Percentiles rank a stretch among this genome's conserved stretches.
These are phyloP conservation scores for Lasioglossum malachurum DNA, from an alignment of 2,888 invertebrate species.

Conservation along the genomic window DNA sequence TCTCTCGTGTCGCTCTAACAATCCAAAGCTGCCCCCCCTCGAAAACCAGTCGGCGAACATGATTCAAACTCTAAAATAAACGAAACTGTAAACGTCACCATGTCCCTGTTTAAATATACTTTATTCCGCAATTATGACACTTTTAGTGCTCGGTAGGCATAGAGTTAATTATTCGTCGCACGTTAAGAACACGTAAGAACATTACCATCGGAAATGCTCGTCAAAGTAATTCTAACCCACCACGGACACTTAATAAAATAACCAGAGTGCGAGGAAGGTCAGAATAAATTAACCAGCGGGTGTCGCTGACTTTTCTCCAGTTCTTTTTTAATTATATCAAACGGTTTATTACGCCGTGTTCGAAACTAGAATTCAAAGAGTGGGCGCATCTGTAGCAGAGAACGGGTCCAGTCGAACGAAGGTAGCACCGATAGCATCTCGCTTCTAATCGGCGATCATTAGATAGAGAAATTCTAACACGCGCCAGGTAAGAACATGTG, in stretches of 20 bases:
- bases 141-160: background rate
- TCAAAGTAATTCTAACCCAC: background rate
- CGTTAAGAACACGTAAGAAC: background rate
- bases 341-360: background rate
- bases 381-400: background rate
- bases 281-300: background rate
- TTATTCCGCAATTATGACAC: background rate
- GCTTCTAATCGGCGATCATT: constrained; percentile 34
- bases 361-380: background rate
- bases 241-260: background rate
- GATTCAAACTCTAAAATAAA: background rate
- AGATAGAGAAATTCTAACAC: constrained; percentile 29
- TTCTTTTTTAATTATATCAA: background rate
- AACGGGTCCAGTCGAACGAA: background rate
- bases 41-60: background rate
- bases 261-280: background rate
- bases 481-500: background rate
- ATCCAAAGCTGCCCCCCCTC: background rate
- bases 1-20: background rate
- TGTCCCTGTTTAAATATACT: background rate
- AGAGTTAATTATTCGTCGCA: background rate
- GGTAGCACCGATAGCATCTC: constrained; percentile 28
- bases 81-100: background rate
- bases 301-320: background rate
- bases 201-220: background rate